phyloP scores from a whole-genome alignment of 2,113 vertebrate species.

The Macheiramphus alcinus region DNA sequence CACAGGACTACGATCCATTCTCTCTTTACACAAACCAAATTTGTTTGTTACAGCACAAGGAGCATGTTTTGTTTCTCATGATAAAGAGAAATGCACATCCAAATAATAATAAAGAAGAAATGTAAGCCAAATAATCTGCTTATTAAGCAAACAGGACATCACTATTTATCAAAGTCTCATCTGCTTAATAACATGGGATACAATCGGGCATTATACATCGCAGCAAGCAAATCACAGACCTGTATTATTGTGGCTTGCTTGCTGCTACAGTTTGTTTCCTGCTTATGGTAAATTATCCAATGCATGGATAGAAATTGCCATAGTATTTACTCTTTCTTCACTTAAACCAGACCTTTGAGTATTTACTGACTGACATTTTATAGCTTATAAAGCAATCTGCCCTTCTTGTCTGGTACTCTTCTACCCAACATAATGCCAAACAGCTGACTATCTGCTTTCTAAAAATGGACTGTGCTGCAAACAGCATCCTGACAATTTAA shows the following conservation, averaged over 20 bases:
- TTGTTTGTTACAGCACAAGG: not conserved
- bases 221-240: not conserved
- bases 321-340: constrained; percentile 58
- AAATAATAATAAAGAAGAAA: not conserved
- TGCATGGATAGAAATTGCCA: constrained; percentile 25
- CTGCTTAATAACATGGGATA: not conserved
- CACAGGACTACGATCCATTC: not conserved
- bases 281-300: constrained; percentile 48
- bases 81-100: not conserved
- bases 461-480: constrained; percentile 67
- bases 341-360: constrained; percentile 25
- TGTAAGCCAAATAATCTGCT: not conserved
- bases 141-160: not conserved
- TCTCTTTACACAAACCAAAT: not conserved
- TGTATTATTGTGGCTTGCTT: not conserved
- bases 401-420: constrained; percentile 31
- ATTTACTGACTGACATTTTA: constrained; percentile 66
- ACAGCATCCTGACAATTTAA: constrained; percentile 69
- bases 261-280: constrained; percentile 6
- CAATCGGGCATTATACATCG: not conserved
- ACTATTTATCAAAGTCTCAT: not conserved
- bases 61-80: rapidly evolving
- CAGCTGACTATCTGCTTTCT: constrained; percentile 72
- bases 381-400: constrained; percentile 69
- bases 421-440: constrained; percentile 48